Evolutionary conservation across 2,888 invertebrate genomes (phyloP), one percentile per base, ranked within the genome.

Genomic region (Nysson spinosus): DNA sequence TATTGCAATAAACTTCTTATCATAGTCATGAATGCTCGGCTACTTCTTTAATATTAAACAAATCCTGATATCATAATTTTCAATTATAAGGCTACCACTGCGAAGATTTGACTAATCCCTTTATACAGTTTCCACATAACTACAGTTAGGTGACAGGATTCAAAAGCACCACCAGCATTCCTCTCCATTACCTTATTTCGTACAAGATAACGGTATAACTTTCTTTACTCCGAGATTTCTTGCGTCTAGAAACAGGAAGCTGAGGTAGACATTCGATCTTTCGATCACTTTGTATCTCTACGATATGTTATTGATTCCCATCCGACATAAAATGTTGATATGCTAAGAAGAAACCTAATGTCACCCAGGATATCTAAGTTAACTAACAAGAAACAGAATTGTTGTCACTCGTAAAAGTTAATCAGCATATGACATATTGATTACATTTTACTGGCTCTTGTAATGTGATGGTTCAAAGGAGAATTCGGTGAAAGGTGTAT

Each of bases 201-300:
- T 35, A 19, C 44, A 32, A 6, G 6, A n/a, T 65, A 69, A 65
- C 69, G 70, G 64, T 63, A 65, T 35, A 52, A 6, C 11, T 26
- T 11, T 60, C 35, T 44, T 34, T 20, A 12, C 11, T 46, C 16
- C 22, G 39, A 24, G 22, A 30, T 61, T 56, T 52, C 58, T 54
- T 39, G 35, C 1, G 26, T 44, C 12, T 11, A 20, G 28, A 43
- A 50, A 47, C 37, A 24, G 19, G 24, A 20, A 17, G 40, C 1
- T 14, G 17, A n/a, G n/a, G n/a, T n/a, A n/a, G n/a, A n/a, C n/a
- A n/a, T n/a, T 30, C 9, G 9, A n/a, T 6, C 1, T 11, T 9
- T n/a, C 30, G 4, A 3, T 11, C 9, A n/a, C n/a, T 1, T 2
- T 14, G 4, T 4, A 14, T 16, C 5, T 14, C 34, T 34, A 14